These are phyloP conservation scores for Rhopalosiphum maidis DNA, from an alignment of 1,140 invertebrate species.

Conservation along the genomic window DNA sequence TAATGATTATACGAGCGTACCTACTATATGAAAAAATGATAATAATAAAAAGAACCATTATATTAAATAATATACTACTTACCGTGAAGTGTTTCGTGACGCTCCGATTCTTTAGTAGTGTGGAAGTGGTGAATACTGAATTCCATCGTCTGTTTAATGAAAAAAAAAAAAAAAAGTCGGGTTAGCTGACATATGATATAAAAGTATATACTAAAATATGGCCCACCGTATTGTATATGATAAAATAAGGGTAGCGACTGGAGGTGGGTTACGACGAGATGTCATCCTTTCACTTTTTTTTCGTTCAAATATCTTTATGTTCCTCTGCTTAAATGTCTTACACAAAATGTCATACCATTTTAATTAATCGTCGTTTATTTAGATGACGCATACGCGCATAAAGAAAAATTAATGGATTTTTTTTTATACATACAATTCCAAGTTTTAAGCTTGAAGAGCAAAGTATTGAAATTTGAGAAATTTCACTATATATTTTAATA, in stretches of 20 bases:
- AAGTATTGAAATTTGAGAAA: not conserved
- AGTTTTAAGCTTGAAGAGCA: not conserved
- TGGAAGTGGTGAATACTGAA: not conserved
- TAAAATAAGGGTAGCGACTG: not conserved
- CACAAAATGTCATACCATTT: not conserved
- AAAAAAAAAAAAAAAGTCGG: not conserved
- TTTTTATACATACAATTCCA: not conserved
- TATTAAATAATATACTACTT: not conserved
- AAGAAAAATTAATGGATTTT: not conserved
- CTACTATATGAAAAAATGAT: not conserved
- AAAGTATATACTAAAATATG: not conserved
- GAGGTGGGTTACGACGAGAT: not conserved
- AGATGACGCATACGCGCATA: not conserved
- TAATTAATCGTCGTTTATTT: slow-evolving; percentile 4
- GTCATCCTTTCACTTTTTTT: not conserved
- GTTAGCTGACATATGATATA: not conserved
- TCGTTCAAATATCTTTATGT: not conserved
- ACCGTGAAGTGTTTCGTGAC: slow-evolving; percentile 2
- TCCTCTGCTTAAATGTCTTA: not conserved
- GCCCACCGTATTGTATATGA: not conserved
- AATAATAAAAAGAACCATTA: not conserved
- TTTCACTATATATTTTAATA: not conserved
- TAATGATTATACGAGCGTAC: not conserved
- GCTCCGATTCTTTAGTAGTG: not conserved
- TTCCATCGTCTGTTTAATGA: not conserved